Evolutionary conservation across 2,888 invertebrate species (phyloP), one percentile per base, ranked within the genome.

Genomic region (Agrotis exclamationis): DNA sequence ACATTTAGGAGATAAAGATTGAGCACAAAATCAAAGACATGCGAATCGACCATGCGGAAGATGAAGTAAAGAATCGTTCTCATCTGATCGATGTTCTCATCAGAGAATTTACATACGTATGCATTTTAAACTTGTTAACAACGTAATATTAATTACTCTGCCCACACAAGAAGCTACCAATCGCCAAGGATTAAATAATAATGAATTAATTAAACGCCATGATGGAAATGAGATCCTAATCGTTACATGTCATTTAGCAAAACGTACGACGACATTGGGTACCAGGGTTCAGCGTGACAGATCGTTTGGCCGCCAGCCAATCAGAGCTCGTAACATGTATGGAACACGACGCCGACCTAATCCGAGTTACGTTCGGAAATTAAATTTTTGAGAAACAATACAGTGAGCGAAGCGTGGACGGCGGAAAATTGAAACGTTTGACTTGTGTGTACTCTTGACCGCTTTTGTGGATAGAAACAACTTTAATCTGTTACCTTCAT

Each of bases 311-410:
- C 13, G 24, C 20, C 45, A 24, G 70, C 80, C 80, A 80, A 82
- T 74, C 69, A 67, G 53, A 68, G 67, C 53, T 56, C 33, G 67
- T 63, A 65, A 73, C 77, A 71, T 54, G 80, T 54, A 58, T 51
- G 63, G 33, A 62, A 71, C 67, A 66, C 73, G 63, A 76, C 56
- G 65, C 51, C 22, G 47, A 45, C 60, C 53, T 62, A 75, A 81
- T 79, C 81, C 70, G 58, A 68, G 22, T 59, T 47, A 65, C 53
- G 63, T 59, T 64, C 76, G 86, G 84, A 85, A 85, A 86, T 85
- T 85, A 81, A 78, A 79, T 79, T 85, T 82, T 85, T 83, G 77
- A 80, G 70, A 56, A 77, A 70, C 74, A 78, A 74, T 72, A 59
- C 72, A n/a, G 51, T 16, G 54, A 59, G 45, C 28, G 47, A 50